Conservation (phyloP, 2,797 vertebrate genomes). For the Octomys mimax region DNA sequence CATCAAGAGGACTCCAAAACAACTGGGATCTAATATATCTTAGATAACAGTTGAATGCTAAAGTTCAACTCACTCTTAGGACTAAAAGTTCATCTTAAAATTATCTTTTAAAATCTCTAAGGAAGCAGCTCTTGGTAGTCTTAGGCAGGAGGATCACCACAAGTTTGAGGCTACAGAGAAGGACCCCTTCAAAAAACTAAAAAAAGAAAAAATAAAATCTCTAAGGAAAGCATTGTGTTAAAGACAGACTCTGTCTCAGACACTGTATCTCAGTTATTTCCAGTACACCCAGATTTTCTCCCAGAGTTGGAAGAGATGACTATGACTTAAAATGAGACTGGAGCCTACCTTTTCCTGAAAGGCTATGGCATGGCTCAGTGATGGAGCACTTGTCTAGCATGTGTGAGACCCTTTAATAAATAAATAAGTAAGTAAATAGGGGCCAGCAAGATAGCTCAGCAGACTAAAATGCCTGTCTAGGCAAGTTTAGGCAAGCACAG, state of each 20-base stretch:
- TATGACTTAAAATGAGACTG: not conserved
- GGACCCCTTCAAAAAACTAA: too few relatives aligned
- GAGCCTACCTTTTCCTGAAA: conserved; percentile 18
- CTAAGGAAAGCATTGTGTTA: not conserved
- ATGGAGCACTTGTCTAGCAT: not conserved
- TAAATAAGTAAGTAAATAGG: too few relatives aligned
- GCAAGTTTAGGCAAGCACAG: too few relatives aligned
- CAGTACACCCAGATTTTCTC: conserved; percentile 35
- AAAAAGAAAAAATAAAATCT: not conserved
- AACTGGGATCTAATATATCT: not conserved
- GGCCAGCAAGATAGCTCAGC: too few relatives aligned
- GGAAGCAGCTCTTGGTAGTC: not conserved
- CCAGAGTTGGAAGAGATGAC: not conserved
- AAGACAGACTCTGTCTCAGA: not conserved
- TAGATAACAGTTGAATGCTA: not conserved
- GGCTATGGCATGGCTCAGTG: not conserved
- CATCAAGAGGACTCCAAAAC: conserved; percentile 43
- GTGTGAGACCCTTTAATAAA: not conserved
- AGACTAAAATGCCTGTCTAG: too few relatives aligned
- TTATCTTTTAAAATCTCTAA: conserved; percentile 25
- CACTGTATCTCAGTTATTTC: not conserved
- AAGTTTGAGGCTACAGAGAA: not conserved
- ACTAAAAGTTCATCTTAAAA: conserved; percentile 55
- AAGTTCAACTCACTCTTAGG: not conserved
- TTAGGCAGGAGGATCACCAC: not conserved